Evolutionary conservation across 2,797 vertebrate species (phyloP).

Genomic region (Valencia hispanica): DNA sequence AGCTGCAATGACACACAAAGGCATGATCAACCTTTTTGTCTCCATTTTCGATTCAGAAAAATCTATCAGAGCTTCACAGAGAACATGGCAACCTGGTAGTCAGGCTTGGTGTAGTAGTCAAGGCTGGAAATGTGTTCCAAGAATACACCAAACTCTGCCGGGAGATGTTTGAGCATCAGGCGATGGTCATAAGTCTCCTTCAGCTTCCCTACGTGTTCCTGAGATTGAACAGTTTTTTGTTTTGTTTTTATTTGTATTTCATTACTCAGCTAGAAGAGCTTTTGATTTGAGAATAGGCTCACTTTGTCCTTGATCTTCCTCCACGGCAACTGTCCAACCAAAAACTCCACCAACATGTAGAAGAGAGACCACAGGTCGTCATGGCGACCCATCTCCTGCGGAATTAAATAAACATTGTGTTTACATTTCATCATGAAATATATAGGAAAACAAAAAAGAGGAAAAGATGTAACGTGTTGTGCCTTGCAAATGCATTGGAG

Average conservation of each 20-base stretch:
- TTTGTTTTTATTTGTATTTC: not conserved
- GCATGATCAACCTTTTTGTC: not conserved
- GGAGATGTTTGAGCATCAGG: conserved; percentile 97
- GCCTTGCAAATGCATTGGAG: too few species aligned
- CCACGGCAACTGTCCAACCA: conserved; percentile 96
- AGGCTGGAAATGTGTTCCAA: conserved; percentile 93
- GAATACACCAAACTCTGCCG: conserved; percentile 92
- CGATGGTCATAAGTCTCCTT: conserved; percentile 97
- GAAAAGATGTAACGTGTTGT: accelerated
- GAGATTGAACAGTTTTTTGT: conserved; percentile 29
- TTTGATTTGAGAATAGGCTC: conserved; percentile 41
- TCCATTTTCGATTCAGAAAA: not conserved
- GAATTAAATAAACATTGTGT: conserved; percentile 15
- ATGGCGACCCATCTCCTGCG: conserved; percentile 97
- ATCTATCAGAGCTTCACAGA: not conserved
- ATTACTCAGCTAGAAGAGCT: not conserved
- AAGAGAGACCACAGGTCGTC: conserved; percentile 99
- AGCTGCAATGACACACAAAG: conserved; percentile 78
- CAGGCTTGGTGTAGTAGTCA: conserved; percentile 98
- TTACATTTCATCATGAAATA: not conserved
- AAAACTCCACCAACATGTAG: conserved; percentile 99
- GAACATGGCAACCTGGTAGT: conserved; percentile 90
- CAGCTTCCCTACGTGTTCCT: conserved; percentile 98
- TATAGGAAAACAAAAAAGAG: not conserved
- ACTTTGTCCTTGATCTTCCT: conserved; percentile 99